Base-by-base conservation (phyloP, 2,888 invertebrate genomes). In the Sialis lutaria region DNA sequence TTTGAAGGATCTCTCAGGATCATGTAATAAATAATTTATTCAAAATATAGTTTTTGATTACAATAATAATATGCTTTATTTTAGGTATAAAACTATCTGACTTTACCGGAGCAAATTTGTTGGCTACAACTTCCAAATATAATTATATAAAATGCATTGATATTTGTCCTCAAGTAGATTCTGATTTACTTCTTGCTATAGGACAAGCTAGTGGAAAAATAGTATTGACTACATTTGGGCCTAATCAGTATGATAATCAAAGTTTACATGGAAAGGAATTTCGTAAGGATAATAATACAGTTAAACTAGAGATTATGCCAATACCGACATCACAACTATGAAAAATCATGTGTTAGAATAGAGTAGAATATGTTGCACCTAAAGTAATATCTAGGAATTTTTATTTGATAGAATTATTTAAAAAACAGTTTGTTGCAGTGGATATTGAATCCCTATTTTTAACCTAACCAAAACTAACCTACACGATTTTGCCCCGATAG, bases 171-270 rank as follows among this genome's bases (percentile, higher is more conserved):
- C 73, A 78, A 46, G 73, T 77, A 33, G 80, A 82, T 46, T 74
- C 75, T 0, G 88, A 89, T 56, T 77, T 88, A 39, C 68, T 92
- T 41, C 65, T 95, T 37, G 93, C 93, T 1, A 75, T 92, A 6
- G 95, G 93, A 1, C 78, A 90, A 58, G 79, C 84, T 1, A 91
- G 82, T 68, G 93, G 95, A n/a, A 80, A 82, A 67, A 81, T 95
- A 37, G 72, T 81, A 1, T 70, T 95, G 6, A 81, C 84, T 32
- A 81, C 82, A 7, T 81, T 89, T 56, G 82, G 82, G 40, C 78
- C 82, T 44, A 73, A 72, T 1, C 72, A 75, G 34, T 73, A 68
- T 61, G 86, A 86, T 58, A 70, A 77, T 1, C 63, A 76, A 40
- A 77, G 78, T 10, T 65, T 85, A 8, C 72, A 78, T 35, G 85